Evolutionary conservation across 2,888 invertebrate species (phyloP).

Genomic region (Meandrusa payeni): DNA sequence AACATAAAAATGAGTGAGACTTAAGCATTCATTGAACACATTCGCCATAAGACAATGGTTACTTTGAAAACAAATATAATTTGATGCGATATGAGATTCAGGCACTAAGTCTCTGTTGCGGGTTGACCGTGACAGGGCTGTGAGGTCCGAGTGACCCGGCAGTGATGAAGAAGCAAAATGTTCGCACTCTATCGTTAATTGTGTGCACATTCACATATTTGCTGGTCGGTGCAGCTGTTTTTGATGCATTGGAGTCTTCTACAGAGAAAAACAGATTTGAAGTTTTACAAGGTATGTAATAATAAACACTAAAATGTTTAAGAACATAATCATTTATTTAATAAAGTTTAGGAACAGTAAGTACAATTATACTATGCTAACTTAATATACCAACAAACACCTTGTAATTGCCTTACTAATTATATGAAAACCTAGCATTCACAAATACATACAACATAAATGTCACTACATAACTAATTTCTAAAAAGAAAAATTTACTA

Average conservation of each 20-base stretch:
- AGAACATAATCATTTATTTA: too few relatives aligned
- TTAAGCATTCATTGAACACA: too few relatives aligned
- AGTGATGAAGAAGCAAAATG: constrained; percentile 99
- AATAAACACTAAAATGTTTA: too few relatives aligned
- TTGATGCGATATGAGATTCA: constrained; percentile 44
- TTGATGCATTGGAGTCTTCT: constrained; percentile 98
- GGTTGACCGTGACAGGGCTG: constrained; percentile 47
- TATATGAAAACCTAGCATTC: too few relatives aligned
- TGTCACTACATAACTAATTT: too few relatives aligned
- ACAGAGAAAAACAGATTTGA: constrained; percentile 95
- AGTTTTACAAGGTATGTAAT: constrained; percentile 88
- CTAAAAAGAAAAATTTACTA: too few relatives aligned
- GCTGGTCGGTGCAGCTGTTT: constrained; percentile 99
- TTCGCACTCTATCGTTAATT: constrained; percentile 99
- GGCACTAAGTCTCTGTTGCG: constrained; percentile 39
- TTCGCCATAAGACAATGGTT: constrained; percentile 45
- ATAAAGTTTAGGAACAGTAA: too few relatives aligned
- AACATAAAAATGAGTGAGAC: too few relatives aligned
- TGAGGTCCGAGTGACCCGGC: constrained; percentile 63
- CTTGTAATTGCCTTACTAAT: too few relatives aligned
- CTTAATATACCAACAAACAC: too few relatives aligned
- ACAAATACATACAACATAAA: too few relatives aligned
- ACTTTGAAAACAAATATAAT: constrained; percentile 38
- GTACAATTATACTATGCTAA: too few relatives aligned
- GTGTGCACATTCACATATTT: constrained; percentile 99